phyloP scores from a whole-genome alignment of 1,140 invertebrate species.

The Trichonephila clavata region DNA sequence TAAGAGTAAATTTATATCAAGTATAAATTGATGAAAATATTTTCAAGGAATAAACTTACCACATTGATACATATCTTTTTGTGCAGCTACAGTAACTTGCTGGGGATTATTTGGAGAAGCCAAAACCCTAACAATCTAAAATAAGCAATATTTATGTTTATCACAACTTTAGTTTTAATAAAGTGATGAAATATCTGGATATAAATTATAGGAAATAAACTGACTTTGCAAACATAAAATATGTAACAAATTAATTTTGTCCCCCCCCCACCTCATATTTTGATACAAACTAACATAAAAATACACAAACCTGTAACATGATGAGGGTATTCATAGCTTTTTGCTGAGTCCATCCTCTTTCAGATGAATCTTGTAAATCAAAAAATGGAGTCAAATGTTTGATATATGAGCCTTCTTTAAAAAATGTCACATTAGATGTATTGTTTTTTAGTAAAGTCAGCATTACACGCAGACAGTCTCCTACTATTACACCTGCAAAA shows the following conservation, averaged over 20 bases:
- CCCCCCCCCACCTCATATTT: no score
- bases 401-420: conserved; percentile 97
- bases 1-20: no score
- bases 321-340: conserved; percentile 97
- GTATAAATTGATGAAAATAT: background rate
- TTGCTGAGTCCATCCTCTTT: conserved; percentile 93
- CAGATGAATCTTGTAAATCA: conserved; percentile 85
- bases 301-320: conserved; percentile 86
- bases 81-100: conserved; percentile 89
- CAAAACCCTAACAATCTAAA: conserved; percentile 89
- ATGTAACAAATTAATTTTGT: no score
- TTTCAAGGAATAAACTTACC: conserved; percentile 82
- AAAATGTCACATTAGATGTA: conserved; percentile 98
- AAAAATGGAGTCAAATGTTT: conserved; percentile 93
- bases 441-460: conserved; percentile 97
- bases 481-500: conserved; percentile 92
- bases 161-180: no score
- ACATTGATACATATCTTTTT: conserved; percentile 92
- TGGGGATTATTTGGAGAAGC: conserved; percentile 94
- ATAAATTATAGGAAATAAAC: no score
- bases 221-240: no score
- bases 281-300: no score
- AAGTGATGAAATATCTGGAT: no score
- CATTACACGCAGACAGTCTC: conserved; percentile 98
- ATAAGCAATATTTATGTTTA: background rate